These are phyloP conservation scores for Saccostrea cuccullata DNA, from an alignment of 1,140 invertebrate species.

Conservation along the genomic window DNA sequence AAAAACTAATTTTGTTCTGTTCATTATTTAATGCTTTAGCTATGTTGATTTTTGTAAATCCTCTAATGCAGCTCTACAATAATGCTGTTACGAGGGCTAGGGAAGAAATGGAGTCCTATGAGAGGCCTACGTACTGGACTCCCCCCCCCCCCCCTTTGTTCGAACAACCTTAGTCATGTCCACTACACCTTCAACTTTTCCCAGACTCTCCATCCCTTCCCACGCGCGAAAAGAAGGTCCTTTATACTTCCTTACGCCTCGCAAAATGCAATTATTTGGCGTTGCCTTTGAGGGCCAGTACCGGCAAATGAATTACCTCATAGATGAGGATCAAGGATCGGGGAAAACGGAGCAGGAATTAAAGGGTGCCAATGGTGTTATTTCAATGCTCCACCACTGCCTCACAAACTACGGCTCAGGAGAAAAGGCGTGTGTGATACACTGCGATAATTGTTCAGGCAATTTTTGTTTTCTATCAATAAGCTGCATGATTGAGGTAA, in stretches of 20 bases:
- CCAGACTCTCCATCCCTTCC: neutral
- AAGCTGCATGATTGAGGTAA: no score
- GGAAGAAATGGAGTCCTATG: neutral
- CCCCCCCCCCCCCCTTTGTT: neutral
- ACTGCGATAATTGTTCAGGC: conserved; percentile 9
- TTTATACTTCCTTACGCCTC: neutral
- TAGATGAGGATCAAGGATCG: conserved; percentile 10
- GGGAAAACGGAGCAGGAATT: neutral
- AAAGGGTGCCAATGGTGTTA: conserved; percentile 32
- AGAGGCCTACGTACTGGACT: neutral
- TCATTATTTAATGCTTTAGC: neutral
- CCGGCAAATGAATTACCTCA: neutral
- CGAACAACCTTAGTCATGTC: neutral
- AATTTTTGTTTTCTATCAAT: neutral
- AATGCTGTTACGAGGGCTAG: neutral
- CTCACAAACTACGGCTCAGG: neutral
- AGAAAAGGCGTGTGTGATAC: conserved; percentile 16
- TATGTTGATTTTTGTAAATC: neutral
- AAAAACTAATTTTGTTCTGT: no score
- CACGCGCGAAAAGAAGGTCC: neutral
- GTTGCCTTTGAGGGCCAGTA: neutral
- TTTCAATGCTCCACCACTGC: conserved; percentile 34
- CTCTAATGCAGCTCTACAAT: neutral
- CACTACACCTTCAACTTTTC: conserved; percentile 18
- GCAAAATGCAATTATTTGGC: neutral